Percentiles rank a stretch among this genome's conserved stretches.
phyloP scores from a whole-genome alignment of 2,888 invertebrate species.

The Hedya salicella region DNA sequence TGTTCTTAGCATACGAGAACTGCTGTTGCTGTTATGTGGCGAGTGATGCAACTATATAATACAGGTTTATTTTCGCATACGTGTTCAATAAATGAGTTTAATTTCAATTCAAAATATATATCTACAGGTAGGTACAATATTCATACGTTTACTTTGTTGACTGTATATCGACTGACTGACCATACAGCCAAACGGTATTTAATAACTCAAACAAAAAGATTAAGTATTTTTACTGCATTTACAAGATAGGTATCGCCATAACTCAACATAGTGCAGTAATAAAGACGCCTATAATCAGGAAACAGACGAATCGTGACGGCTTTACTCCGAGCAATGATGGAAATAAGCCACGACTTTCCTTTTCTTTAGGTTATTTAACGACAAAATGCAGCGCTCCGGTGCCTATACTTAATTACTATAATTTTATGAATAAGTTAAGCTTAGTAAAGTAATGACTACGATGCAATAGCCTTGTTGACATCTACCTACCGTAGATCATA shows the following conservation, averaged over 20 bases:
- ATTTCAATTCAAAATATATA: conserved; percentile 19
- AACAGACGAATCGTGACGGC: conserved; percentile 56
- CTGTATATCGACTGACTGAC: too few species aligned
- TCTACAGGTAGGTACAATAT: too few species aligned
- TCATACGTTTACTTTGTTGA: too few species aligned
- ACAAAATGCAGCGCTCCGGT: conserved; percentile 35
- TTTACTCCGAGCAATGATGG: conserved; percentile 51
- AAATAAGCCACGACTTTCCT: conserved; percentile 56
- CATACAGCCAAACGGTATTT: too few species aligned
- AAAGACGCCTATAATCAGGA: conserved; percentile 49
- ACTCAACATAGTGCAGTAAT: not conserved
- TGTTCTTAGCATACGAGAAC: conserved; percentile 67
- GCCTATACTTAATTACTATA: conserved; percentile 20
- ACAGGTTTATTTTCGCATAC: conserved; percentile 27
- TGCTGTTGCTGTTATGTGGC: conserved; percentile 60
- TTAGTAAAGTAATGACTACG: conserved; percentile 22
- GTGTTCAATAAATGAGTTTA: conserved; percentile 20
- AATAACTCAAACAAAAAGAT: too few species aligned
- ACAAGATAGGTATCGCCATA: not conserved
- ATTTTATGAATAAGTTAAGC: conserved; percentile 14
- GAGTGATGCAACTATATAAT: conserved; percentile 57
- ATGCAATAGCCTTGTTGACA: conserved; percentile 14
- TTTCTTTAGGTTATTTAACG: conserved; percentile 52
- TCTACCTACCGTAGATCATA: not conserved
- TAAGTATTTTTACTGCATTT: not conserved